These are phyloP conservation scores for Neogale vison DNA, from an alignment of 2,113 vertebrate genomes.

Conservation along the genomic window DNA sequence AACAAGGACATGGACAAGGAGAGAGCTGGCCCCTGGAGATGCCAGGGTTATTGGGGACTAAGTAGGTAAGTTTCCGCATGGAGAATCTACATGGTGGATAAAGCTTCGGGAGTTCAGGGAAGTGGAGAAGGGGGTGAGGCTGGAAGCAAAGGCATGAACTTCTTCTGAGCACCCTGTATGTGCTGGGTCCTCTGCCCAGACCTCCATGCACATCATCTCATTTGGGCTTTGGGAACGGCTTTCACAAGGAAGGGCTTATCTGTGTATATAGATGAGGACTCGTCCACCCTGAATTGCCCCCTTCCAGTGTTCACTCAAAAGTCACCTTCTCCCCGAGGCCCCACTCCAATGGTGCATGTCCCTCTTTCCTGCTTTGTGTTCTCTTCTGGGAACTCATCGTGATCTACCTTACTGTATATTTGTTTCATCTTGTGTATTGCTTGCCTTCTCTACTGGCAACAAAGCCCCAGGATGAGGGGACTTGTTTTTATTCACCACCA, in stretches of 20 bases:
- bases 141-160: neutral
- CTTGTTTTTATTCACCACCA: neutral
- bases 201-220: neutral
- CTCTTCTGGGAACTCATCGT: neutral
- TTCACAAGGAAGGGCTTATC: neutral
- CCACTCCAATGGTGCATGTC: accelerated
- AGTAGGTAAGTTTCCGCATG: neutral
- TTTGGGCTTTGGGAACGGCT: neutral
- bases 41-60: neutral
- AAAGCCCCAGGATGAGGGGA: neutral
- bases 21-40: neutral
- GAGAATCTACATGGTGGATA: neutral
- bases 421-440: neutral
- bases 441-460: neutral
- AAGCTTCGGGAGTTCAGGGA: neutral
- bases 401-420: neutral
- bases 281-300: neutral
- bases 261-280: neutral
- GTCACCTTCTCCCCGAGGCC: neutral
- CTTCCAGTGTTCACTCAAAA: neutral
- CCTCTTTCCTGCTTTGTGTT: neutral
- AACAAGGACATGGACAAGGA: neutral
- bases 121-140: neutral
- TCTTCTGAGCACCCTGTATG: neutral
- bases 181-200: neutral